phyloP scores from a whole-genome alignment of 2,113 vertebrate species.

The Callionymus lyra region DNA sequence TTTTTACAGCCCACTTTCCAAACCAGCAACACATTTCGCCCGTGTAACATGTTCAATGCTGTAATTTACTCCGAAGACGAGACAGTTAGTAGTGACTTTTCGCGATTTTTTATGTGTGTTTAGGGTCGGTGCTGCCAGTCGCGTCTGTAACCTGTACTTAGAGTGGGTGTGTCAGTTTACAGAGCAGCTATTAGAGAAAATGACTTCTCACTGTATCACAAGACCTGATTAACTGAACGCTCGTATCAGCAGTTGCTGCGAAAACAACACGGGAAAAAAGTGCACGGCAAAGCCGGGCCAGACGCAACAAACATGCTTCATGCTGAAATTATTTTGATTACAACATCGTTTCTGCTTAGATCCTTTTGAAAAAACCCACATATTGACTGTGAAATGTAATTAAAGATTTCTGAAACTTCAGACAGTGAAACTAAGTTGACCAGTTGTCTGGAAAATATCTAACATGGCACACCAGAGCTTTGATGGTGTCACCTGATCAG shows the following conservation, averaged over 20 bases:
- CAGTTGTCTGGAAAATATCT: too few relatives aligned
- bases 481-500: too few relatives aligned
- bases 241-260: constrained; percentile 56
- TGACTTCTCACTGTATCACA: constrained; percentile 47
- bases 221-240: constrained; percentile 46
- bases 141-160: constrained; percentile 58
- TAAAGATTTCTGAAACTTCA: too few relatives aligned
- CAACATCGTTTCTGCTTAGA: constrained; percentile 10
- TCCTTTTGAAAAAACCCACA: too few relatives aligned
- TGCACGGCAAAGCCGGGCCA: constrained; percentile 22
- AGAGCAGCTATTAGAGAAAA: constrained; percentile 58
- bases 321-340: constrained; percentile 16
- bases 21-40: constrained; percentile 27
- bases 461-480: too few relatives aligned
- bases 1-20: constrained; percentile 54
- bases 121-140: constrained; percentile 31
- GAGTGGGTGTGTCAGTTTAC: constrained; percentile 56
- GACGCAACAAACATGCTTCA: constrained; percentile 27
- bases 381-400: too few relatives aligned
- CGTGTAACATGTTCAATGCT: constrained; percentile 18
- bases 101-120: constrained; percentile 26
- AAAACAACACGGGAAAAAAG: constrained; percentile 47
- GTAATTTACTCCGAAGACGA: constrained; percentile 47
- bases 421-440: too few relatives aligned
- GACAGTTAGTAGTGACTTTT: constrained; percentile 17